Base-by-base conservation (phyloP, 2,888 invertebrate species). In the Leptinotarsa haldemani region DNA sequence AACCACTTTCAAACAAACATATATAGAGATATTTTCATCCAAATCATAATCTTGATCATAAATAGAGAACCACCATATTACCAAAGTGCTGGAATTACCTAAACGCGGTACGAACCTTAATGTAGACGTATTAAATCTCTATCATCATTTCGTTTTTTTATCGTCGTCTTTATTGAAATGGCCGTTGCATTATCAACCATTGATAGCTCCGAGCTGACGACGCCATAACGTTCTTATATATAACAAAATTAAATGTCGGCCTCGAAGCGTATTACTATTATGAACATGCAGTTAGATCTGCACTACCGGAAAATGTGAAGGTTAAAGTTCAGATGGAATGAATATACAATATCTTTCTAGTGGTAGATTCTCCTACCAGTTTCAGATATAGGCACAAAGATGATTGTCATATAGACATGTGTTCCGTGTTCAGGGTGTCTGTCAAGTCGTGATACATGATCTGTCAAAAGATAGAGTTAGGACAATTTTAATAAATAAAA, bases 191-290 rank as follows among this genome's bases (percentile, higher is more conserved):
- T 40, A 61, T 61, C 30, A 61, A 61, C 18, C 40, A 16, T 40
- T 40, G 61, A 30, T 61, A 61, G 61, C 61, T 61, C 18, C 16
- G 40, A n/a, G 40, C 61, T 25, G 61, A 61, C 18, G 40, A 40
- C 40, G 40, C 61, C 61, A 40, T 61, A 61, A 61, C 61, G 40
- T 30, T 40, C 40, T 61, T 61, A 25, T 61, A 61, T 61, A 40
- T 61, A 61, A 61, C 61, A 61, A 61, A 30, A 61, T 61, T 61
- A 61, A 61, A 61, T 61, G 40, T 40, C 40, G 61, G 61, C 61
- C 61, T 61, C 61, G n/a, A 40, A 61, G 61, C 61, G n/a, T 61
- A 40, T 25, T 61, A 61, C n/a, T n/a, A 61, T 61, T 61, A 40
- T 61, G 40, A 30, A 61, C n/a, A 61, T 61, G 61, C 40, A 61